Base-by-base conservation (phyloP, 2,113 vertebrate species). In the Alligator mississippiensis region DNA sequence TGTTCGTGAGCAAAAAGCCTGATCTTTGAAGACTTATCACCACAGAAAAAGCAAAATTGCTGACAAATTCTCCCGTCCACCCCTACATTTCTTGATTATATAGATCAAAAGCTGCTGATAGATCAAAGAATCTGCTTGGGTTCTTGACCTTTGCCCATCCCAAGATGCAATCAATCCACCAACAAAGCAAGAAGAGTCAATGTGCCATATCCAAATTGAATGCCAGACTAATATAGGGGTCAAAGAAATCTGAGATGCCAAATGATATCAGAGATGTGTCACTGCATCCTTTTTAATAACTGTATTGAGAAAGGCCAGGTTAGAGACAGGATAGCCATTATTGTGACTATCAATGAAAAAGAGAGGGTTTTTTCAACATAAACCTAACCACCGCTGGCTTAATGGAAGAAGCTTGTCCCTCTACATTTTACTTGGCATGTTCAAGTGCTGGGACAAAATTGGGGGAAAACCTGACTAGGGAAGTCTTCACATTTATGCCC, bases 61-160 rank as follows among this genome's bases (percentile, higher is more conserved):
- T 38, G 61, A 6, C 27, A 54, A 61, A 4, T 70, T 28, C 9
- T 75, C 28, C 58, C 70, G 81, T 9, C 2, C 11, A 34, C 1
- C 5, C 25, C 3, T 11, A 92, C 1, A 10, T 63, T 87, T 82
- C 87, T 85, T 59, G 57, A 94, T 62, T 70, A 84, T 82, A 88
- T 19, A 25, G 28, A 59, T 90, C 64, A 90, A 93, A 95, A 92
- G 54, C 54, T 90, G 38, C 25, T 5, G 2, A 87, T 6, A 88
- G 78, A 90, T 77, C 58, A 81, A 88, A 93, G 77, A 88, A 90
- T 83, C 75, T 84, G 30, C n/a, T 19, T 30, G 16, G 34, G 58
- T 5, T 77, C 87, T 85, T 92, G 86, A 89, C 82, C 80, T 92
- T 81, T 83, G 34, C 68, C 47, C 77, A 78, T 61, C 64, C 81